phyloP scores from a whole-genome alignment of 2,888 invertebrate species.

The Lepidonotus clava region DNA sequence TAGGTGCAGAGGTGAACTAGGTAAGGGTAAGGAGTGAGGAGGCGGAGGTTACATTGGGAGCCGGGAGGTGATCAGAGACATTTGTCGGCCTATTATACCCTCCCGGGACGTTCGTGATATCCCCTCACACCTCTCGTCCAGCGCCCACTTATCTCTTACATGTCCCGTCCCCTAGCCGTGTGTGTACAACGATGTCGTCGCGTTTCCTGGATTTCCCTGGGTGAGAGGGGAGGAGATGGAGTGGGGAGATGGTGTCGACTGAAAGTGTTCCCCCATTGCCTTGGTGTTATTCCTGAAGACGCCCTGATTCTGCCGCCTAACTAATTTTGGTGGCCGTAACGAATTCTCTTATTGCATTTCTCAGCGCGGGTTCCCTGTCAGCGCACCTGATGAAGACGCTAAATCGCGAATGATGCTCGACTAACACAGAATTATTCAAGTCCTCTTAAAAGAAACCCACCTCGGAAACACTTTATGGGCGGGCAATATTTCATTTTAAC shows the following conservation, averaged over 20 bases:
- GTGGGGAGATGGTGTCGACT: too few species aligned
- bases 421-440: too few species aligned
- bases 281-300: neutral
- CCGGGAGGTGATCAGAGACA: neutral
- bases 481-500: too few species aligned
- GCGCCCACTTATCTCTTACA: neutral
- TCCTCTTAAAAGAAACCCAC: too few species aligned
- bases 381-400: too few species aligned
- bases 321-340: neutral
- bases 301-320: neutral
- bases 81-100: neutral
- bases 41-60: neutral
- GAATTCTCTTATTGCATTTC: slow-evolving; percentile 5
- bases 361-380: too few species aligned
- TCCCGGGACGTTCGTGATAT: neutral
- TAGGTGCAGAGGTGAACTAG: too few species aligned
- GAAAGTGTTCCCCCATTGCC: neutral
- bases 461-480: too few species aligned
- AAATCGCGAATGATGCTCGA: too few species aligned
- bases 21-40: neutral
- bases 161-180: too few species aligned
- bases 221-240: too few species aligned
- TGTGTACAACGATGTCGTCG: too few species aligned
- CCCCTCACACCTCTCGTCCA: neutral
- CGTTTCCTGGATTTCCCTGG: neutral